Percentiles rank a stretch among this genome's conserved stretches.
Conservation (phyloP, 2,113 vertebrate species). For the Lycaon pictus region DNA sequence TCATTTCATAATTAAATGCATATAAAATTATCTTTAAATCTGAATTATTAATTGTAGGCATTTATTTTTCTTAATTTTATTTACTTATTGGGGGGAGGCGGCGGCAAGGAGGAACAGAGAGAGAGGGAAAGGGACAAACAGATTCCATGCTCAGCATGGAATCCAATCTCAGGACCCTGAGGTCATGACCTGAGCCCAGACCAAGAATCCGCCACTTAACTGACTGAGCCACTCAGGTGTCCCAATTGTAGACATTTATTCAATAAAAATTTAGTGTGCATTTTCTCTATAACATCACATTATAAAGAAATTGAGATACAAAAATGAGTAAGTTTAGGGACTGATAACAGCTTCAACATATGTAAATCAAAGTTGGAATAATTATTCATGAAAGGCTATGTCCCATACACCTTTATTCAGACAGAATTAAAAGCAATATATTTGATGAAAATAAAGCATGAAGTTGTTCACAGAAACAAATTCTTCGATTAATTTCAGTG, state of each 20-base stretch:
- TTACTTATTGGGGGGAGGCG: neutral
- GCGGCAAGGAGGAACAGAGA: neutral
- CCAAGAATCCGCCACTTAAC: neutral
- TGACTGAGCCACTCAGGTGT: neutral
- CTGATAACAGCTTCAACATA: neutral
- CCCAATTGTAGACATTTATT: neutral
- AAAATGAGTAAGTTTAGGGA: neutral
- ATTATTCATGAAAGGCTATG: neutral
- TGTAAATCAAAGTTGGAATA: neutral
- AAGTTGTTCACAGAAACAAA: neutral
- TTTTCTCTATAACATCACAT: neutral
- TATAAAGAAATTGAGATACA: neutral
- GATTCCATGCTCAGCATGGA: neutral
- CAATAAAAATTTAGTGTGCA: neutral
- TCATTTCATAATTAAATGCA: neutral
- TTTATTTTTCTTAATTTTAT: neutral
- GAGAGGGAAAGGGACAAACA: neutral
- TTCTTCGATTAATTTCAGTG: slow-evolving; percentile 45
- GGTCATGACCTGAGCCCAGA: neutral
- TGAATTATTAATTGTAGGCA: neutral
- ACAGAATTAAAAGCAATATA: neutral
- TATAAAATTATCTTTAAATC: slow-evolving; percentile 42
- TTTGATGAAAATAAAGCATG: neutral
- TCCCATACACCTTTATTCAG: neutral
- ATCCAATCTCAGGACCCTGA: neutral